A percentile compares a stretch with the other conserved stretches of the same genome.
These are phyloP conservation scores for Paramormyrops hopkinsi DNA, from an alignment of 2,797 vertebrate genomes.

Conservation along the genomic window DNA sequence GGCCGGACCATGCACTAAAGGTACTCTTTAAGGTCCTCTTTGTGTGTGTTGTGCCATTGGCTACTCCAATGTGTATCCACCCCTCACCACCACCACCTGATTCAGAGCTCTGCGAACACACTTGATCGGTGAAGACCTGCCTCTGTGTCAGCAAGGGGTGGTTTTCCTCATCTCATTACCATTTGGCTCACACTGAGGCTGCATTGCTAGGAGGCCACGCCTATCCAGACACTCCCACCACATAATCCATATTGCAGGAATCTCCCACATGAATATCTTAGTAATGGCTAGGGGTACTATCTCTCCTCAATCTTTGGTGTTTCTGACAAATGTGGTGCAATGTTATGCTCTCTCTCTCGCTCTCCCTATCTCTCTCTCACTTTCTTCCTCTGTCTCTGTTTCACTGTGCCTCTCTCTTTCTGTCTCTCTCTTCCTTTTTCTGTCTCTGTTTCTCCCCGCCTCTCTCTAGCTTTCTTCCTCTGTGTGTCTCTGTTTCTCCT, in stretches of 20 bases:
- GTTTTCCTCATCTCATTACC: background rate
- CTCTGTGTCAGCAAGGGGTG: background rate
- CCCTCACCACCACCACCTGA: background rate
- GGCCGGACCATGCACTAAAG: conserved; percentile 24
- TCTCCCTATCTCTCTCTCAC: background rate
- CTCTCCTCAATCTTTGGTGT: background rate
- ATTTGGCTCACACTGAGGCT: background rate
- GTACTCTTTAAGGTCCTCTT: background rate
- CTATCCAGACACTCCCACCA: background rate
- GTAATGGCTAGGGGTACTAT: background rate
- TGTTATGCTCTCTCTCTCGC: background rate
- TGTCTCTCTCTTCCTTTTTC: background rate
- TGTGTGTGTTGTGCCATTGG: background rate
- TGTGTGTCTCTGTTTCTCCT: background rate
- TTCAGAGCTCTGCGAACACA: background rate
- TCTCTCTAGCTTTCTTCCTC: background rate
- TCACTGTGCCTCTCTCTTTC: background rate
- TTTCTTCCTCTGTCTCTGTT: background rate
- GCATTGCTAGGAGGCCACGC: background rate
- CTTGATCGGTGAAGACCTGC: background rate
- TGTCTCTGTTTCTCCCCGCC: background rate
- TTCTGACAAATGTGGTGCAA: background rate
- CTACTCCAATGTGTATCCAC: background rate
- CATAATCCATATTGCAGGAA: background rate
- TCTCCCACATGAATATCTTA: background rate